Base-by-base conservation (phyloP, 2,888 invertebrate species). In the Andrena minutula region DNA sequence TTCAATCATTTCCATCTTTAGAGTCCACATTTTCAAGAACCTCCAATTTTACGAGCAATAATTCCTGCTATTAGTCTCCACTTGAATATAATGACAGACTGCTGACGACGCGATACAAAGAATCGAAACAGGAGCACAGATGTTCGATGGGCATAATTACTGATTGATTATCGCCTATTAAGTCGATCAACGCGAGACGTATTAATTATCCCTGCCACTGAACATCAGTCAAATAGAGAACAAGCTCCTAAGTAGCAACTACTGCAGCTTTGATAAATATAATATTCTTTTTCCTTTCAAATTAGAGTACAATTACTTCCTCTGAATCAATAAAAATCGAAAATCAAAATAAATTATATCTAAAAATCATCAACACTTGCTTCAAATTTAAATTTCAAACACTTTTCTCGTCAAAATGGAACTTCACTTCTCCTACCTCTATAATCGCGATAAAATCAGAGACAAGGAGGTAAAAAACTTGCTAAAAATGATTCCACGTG, bases 131-230 rank as follows among this genome's bases (percentile, higher is more conserved):
- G 75, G 56, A 68, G 23, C 26, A 75, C 74, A 71, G 61, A 75
- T 66, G 82, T 66, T 35, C 32, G 72, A 64, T 26, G 32, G 79
- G 56, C 75, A 74, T 86, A 84, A 86, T 83, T 86, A 87, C 70
- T 78, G 84, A 90, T 89, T 87, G 89, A 90, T 89, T 85, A 88
- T 88, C 86, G 85, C 78, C 90, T 89, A 90, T 90, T 90, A 90
- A 86, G 82, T 84, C 80, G 72, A 77, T 83, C 60, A 74, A 20
- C 58, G 53, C 66, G 32, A 71, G 23, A 60, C 32, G 47, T 72
- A 74, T 74, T 73, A 74, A 65, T 81, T 81, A 66, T 30, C 47
- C 20, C 61, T 56, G 58, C 56, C 63, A 28, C 35, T 69, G 47
- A 30, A 23, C 63, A 28, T 64, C 10, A 58, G 20, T 35, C 47